Conservation (phyloP, 2,888 invertebrate genomes). For the Trachelus iudaicus region DNA sequence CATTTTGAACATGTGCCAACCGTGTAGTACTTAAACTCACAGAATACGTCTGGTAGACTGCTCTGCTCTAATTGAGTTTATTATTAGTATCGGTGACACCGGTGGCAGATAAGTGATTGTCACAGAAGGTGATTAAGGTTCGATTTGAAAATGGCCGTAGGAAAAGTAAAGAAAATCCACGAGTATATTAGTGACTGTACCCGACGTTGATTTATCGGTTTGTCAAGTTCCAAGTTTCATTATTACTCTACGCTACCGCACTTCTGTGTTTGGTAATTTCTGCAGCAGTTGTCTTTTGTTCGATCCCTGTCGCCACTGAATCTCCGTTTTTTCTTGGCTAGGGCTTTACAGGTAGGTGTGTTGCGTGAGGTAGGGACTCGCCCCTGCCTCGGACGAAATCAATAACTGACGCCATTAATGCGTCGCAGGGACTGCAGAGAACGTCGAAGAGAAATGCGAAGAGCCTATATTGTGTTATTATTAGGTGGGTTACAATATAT, state of each 20-base stretch:
- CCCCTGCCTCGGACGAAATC: slow-evolving; percentile 14
- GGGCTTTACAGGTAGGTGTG: not conserved
- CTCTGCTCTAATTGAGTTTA: slow-evolving; percentile 29
- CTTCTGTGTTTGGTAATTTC: not conserved
- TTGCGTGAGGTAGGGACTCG: not conserved
- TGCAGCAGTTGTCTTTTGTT: not conserved
- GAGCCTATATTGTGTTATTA: not conserved
- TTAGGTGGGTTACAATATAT: not conserved
- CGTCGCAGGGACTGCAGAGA: not conserved
- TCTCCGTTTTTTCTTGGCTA: not conserved
- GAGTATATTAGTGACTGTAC: not conserved
- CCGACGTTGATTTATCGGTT: not conserved
- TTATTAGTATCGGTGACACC: slow-evolving; percentile 24
- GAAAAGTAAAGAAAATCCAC: not conserved
- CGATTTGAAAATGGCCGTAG: not conserved
- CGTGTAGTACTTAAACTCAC: slow-evolving; percentile 18
- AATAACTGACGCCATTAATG: slow-evolving; percentile 22
- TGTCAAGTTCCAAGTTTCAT: not conserved
- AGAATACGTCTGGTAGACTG: slow-evolving; percentile 1
- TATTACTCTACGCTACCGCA: not conserved
- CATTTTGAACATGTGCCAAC: slow-evolving; percentile 20
- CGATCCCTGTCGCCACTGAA: not conserved
- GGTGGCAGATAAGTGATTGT: slow-evolving; percentile 12
- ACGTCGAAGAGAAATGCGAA: not conserved
- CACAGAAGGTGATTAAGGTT: not conserved